Base-by-base conservation (phyloP, 2,797 vertebrate species). In the Acipenser ruthenus region DNA sequence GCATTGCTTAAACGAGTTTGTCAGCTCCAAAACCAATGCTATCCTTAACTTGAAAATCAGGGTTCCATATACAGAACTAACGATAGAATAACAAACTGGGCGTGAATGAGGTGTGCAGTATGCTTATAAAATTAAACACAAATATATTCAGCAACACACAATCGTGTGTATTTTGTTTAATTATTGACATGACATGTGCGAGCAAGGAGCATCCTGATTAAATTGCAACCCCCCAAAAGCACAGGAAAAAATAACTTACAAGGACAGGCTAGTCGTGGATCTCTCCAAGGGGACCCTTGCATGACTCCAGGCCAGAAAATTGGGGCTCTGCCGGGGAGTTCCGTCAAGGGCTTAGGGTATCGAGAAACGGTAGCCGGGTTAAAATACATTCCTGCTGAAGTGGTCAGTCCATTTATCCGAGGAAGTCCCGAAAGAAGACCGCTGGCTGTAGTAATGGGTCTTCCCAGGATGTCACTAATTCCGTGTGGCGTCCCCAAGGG, bases 301-400 rank as follows among this genome's bases (percentile, higher is more conserved):
- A 99, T 91, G 74, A 99, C 93, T 23, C 96, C 96, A 18, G 96
- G 95, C 96, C 96, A 99, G 85, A 99, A 99, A 74, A 99, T 95
- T 60, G 96, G 96, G 63, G 96, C 88, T 74, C 96, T 81, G 6
- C 96, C 96, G 1, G 95, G 96, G 74, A 99, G 86, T 83, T 99
- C 96, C 0, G 95, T 93, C 80, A 99, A 85, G 3, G 95, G 96
- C 79, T 98, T 98, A 51, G 95, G 94, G 72, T 96, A 98, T 69
- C 96, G 89, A 64, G 94, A 93, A 74, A 95, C 91, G 58, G 91
- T 89, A 1, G 95, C 93, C 9, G 94, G 95, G 84, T 89, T 91
- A 80, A 98, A 96, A 86, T 98, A 98, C 89, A 98, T 92, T 71
- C 95, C 93, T 13, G 94, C 92, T 0, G 95, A 90, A 52, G 92